These are phyloP conservation scores for Pseudoips prasinana DNA, from an alignment of 2,888 invertebrate genomes.

Conservation along the genomic window DNA sequence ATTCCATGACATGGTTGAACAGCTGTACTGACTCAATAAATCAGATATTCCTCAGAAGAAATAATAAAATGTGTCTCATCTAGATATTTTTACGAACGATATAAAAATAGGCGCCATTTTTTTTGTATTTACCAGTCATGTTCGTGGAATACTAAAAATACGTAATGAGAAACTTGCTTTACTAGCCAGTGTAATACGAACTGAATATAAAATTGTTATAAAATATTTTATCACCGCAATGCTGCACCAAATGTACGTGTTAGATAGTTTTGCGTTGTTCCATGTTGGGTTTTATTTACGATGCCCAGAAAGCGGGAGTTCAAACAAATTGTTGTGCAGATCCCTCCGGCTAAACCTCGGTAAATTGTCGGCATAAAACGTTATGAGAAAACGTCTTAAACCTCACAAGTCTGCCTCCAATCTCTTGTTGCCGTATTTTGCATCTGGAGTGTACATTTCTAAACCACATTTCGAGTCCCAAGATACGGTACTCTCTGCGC, in stretches of 20 bases:
- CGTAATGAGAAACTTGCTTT: conserved; percentile 31
- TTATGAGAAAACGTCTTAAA: conserved; percentile 62
- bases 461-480: conserved; percentile 35
- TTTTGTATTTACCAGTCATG: conserved; percentile 8
- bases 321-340: conserved; percentile 57
- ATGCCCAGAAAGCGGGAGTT: conserved; percentile 45
- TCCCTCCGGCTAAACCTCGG: conserved; percentile 56
- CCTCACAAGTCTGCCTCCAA: conserved; percentile 50
- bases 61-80: conserved; percentile 8
- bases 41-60: conserved; percentile 9
- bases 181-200: conserved; percentile 22
- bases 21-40: not conserved
- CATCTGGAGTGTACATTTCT: conserved; percentile 47
- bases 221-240: conserved; percentile 38
- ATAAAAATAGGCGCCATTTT: conserved; percentile 17
- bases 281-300: conserved; percentile 44
- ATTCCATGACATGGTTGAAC: not conserved
- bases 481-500: conserved; percentile 38
- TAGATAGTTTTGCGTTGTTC: conserved; percentile 38
- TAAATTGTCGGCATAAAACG: conserved; percentile 67
- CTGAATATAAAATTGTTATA: conserved; percentile 37
- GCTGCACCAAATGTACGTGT: conserved; percentile 32
- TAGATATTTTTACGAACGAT: conserved; percentile 22
- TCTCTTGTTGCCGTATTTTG: conserved; percentile 55
- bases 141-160: conserved; percentile 16